Conservation (phyloP, 1,140 invertebrate genomes). For the Ylistrum balloti region DNA sequence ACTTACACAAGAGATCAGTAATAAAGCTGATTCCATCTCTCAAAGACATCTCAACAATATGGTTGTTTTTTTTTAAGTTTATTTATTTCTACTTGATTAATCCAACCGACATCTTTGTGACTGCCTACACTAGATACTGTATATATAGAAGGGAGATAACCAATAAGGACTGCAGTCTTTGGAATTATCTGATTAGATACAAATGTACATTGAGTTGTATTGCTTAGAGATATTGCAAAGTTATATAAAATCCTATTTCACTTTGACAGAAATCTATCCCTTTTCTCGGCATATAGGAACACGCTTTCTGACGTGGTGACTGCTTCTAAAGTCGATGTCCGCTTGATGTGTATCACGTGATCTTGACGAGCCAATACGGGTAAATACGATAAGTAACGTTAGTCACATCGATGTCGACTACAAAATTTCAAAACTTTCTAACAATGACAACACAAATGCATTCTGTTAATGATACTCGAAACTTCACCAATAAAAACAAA, state of each 20-base stretch:
- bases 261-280: not conserved
- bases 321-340: not conserved
- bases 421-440: not conserved
- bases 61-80: no score
- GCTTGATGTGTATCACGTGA: not conserved
- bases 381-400: not conserved
- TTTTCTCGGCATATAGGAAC: not conserved
- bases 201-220: not conserved
- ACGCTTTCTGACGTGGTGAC: not conserved
- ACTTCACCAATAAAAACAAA: no score
- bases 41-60: no score
- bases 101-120: not conserved
- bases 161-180: not conserved
- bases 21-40: no score
- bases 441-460: not conserved
- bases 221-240: not conserved
- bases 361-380: not conserved
- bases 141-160: not conserved
- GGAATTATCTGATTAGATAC: not conserved
- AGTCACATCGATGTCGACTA: not conserved
- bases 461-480: no score
- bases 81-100: no score
- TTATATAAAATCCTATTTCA: not conserved
- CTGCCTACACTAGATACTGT: not conserved
- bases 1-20: no score